Base-by-base conservation (phyloP, 2,888 invertebrate genomes). In the Drosophila tanythrix region DNA sequence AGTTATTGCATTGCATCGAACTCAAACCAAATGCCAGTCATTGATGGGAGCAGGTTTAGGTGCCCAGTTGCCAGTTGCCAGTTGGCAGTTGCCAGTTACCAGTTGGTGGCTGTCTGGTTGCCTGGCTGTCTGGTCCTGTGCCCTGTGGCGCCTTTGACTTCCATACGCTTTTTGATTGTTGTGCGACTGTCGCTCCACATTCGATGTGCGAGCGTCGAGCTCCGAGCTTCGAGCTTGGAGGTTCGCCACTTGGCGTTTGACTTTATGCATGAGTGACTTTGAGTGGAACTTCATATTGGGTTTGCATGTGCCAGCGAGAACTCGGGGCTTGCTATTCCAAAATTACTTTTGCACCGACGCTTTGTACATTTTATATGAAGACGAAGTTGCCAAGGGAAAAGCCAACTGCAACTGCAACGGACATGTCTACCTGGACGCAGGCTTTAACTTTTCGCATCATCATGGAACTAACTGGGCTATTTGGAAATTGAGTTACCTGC, bases 281-380 rank as follows among this genome's bases (percentile, higher is more conserved):
- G 72, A 81, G 89, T 78, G 89, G 84, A 89, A 84, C 74, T 87
- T 89, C 82, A 74, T 79, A 80, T 79, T 77, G 70, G 75, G 77
- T 68, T 73, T 78, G 71, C 62, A 67, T 68, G 67, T 58, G 67
- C 51, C 75, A 63, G 68, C 43, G 33, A 60, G 62, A 55, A 58
- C 50, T 48, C 21, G 35, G 33, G 57, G 43, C 40, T 51, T 46
- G 48, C 52, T 59, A 52, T 66, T 36, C 48, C 56, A 58, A 81
- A 83, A 82, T 79, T 76, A 75, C 80, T 77, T 88, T 82, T 81
- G 74, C 70, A 66, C 79, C 67, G 71, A 70, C 59, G 77, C 85
- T 85, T 89, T 85, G 85, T 90, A 89, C 80, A 89, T 85, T 85
- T 85, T 89, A 90, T 82, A 85, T 90, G 71, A 89, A 50, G 66